phyloP scores from a whole-genome alignment of 2,888 invertebrate species.

The Eilema depressum region DNA sequence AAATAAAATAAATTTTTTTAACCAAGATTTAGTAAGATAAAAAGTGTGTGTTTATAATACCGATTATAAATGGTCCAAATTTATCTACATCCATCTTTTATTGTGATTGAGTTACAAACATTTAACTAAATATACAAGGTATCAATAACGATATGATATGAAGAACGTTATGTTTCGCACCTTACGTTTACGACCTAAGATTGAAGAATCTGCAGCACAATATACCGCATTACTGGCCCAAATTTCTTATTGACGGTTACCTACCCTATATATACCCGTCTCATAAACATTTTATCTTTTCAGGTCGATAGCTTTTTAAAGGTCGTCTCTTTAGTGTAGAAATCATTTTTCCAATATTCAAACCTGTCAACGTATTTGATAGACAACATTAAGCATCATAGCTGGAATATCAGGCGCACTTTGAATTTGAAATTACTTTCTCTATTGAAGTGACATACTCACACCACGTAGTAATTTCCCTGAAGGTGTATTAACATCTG shows the following conservation, averaged over 20 bases:
- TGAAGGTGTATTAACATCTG: neutral
- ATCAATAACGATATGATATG: neutral
- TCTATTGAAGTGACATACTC: neutral
- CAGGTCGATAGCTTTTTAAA: neutral
- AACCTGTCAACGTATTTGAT: neutral
- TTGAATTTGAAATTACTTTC: neutral
- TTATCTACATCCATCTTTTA: neutral
- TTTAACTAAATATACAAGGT: neutral
- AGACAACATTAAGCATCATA: neutral
- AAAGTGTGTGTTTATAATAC: neutral
- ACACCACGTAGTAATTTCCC: neutral
- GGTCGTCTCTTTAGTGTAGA: slow-evolving; percentile 3
- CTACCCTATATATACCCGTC: slow-evolving; percentile 3
- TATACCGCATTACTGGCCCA: slow-evolving; percentile 16
- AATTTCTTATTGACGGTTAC: slow-evolving; percentile 14
- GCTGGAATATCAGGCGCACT: neutral
- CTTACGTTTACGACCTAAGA: slow-evolving; percentile 1
- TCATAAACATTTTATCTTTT: slow-evolving; percentile 10
- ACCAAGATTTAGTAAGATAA: neutral
- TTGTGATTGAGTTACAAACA: neutral
- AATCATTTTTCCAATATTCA: neutral
- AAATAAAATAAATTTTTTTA: neutral
- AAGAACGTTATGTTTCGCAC: neutral
- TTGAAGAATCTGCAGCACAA: slow-evolving; percentile 10
- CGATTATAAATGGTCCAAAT: too few relatives aligned